phyloP scores from a whole-genome alignment of 1,140 invertebrate species.

The Apis florea region DNA sequence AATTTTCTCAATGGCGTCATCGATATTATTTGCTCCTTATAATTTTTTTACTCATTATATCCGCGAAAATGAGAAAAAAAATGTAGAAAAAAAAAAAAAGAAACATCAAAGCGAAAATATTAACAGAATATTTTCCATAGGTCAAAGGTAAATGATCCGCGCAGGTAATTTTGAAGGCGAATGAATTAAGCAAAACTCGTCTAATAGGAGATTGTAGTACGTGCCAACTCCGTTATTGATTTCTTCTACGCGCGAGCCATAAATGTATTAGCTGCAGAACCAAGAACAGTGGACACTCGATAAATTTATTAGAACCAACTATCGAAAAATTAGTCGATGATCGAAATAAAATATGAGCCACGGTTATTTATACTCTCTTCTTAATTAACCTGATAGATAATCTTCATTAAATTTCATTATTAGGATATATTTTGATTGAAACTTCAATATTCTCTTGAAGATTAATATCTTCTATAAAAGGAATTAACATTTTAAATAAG shows the following conservation, averaged over 20 bases:
- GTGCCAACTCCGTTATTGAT: slow-evolving; percentile 52
- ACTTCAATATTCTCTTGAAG: too few relatives aligned
- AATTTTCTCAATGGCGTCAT: too few relatives aligned
- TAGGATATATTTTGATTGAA: too few relatives aligned
- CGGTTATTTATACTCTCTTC: neutral
- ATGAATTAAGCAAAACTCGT: slow-evolving; percentile 47
- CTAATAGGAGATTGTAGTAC: slow-evolving; percentile 17
- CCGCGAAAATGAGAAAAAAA: too few relatives aligned
- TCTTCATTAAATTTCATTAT: neutral
- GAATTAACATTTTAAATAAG: too few relatives aligned
- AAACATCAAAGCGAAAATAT: neutral
- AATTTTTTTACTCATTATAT: too few relatives aligned
- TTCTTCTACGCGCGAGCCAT: neutral
- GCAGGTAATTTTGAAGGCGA: slow-evolving; percentile 26
- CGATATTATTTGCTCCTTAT: too few relatives aligned
- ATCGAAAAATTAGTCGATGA: neutral
- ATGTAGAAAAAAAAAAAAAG: too few relatives aligned
- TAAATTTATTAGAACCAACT: neutral
- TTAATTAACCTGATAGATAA: neutral
- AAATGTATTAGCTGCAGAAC: neutral
- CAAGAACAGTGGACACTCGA: neutral
- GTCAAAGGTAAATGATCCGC: slow-evolving; percentile 57
- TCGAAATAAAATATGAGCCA: neutral
- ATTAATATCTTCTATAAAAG: too few relatives aligned
- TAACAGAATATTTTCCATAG: neutral